A percentile compares a stretch with the other conserved stretches of the same genome.
These are phyloP conservation scores for Agrypnia vestita DNA, from an alignment of 1,140 invertebrate genomes.

Conservation along the genomic window DNA sequence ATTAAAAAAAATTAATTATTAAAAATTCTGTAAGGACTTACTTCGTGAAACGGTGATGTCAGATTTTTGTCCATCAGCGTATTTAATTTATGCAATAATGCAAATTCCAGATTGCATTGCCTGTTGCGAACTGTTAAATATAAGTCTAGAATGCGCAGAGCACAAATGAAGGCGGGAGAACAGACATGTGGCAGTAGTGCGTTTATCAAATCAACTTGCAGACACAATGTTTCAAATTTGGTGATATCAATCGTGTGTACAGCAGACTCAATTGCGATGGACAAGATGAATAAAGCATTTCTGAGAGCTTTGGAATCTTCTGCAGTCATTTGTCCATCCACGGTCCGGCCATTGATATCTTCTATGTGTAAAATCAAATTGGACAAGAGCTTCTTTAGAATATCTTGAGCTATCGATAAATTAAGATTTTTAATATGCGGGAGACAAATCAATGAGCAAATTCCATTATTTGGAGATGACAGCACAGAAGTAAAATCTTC, in stretches of 20 bases:
- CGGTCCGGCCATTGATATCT: conserved; percentile 14
- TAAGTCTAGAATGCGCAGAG: conserved; percentile 72
- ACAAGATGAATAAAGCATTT: conserved; percentile 72
- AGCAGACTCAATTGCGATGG: conserved; percentile 73
- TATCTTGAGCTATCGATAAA: conserved; percentile 64
- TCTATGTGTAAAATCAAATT: conserved; percentile 59
- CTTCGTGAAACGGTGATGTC: conserved; percentile 77
- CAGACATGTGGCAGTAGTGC: conserved; percentile 66
- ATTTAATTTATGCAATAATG: conserved; percentile 73
- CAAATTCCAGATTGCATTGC: conserved; percentile 67
- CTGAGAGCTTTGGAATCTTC: conserved; percentile 58
- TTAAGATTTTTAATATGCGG: conserved; percentile 75
- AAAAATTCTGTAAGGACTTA: conserved; percentile 65
- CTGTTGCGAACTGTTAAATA: conserved; percentile 71
- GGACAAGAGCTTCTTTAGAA: conserved; percentile 63
- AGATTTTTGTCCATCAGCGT: conserved; percentile 74
- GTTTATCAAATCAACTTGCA: conserved; percentile 65
- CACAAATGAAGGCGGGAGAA: conserved; percentile 67
- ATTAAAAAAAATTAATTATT: background rate
- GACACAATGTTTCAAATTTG: conserved; percentile 69
- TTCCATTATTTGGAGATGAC: conserved; percentile 68
- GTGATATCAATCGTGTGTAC: conserved; percentile 73
- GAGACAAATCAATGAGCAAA: conserved; percentile 75
- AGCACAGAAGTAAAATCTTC: conserved; percentile 65
- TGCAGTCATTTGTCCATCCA: conserved; percentile 13